Evolutionary conservation across 1,140 invertebrate genomes (phyloP).

Genomic region (Drosophila pseudoobscura): DNA sequence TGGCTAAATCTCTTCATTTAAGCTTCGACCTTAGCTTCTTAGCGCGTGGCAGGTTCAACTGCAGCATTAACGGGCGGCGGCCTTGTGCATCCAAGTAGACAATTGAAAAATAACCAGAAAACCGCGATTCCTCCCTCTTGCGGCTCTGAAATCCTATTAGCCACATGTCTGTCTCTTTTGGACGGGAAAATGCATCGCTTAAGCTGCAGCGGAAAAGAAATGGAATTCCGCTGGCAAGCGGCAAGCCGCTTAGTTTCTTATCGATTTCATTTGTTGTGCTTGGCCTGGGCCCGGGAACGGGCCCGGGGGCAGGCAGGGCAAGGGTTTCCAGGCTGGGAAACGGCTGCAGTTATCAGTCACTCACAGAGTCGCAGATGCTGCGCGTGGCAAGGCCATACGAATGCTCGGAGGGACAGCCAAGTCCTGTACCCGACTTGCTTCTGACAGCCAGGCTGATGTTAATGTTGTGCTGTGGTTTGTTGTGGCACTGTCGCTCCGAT

Average conservation of each 20-base stretch:
- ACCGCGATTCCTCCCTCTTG: constrained; percentile 18
- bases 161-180: constrained; percentile 69
- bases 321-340: constrained; percentile 34
- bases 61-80: constrained; percentile 24
- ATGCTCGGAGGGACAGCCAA: not conserved
- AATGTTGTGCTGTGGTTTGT: constrained; percentile 41
- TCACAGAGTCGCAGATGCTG: constrained; percentile 36
- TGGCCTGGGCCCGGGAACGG: not conserved
- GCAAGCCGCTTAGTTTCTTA: constrained; percentile 68
- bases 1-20: not conserved
- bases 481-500: constrained; percentile 15
- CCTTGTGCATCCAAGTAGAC: constrained; percentile 66
- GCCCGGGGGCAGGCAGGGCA: not conserved
- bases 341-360: constrained; percentile 63
- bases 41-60: constrained; percentile 48
- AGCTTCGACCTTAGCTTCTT: constrained; percentile 24
- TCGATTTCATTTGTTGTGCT: constrained; percentile 49
- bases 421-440: constrained; percentile 8
- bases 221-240: constrained; percentile 49
- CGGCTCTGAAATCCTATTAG: constrained; percentile 71
- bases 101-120: constrained; percentile 57
- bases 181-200: constrained; percentile 51
- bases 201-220: constrained; percentile 52
- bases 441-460: constrained; percentile 47
- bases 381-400: constrained; percentile 24